A percentile compares a stretch with the other conserved stretches of the same genome.
phyloP scores from a whole-genome alignment of 2,888 invertebrate genomes.

The Phengaris alcon region DNA sequence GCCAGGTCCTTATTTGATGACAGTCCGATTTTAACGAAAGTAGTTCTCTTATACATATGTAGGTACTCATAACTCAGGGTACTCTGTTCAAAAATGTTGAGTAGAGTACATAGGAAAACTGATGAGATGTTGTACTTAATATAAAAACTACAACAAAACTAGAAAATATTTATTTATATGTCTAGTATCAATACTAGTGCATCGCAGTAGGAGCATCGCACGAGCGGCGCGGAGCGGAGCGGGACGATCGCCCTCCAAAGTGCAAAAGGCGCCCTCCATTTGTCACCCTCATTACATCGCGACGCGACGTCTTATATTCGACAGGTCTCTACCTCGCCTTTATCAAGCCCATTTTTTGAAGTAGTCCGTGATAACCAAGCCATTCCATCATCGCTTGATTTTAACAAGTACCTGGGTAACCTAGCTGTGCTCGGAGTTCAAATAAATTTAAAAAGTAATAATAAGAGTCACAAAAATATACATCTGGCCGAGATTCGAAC shows the following conservation, averaged over 20 bases:
- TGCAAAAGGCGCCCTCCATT: constrained; percentile 31
- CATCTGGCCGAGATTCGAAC: no score
- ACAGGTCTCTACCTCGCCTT: constrained; percentile 15
- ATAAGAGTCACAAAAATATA: no score
- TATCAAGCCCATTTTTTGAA: constrained; percentile 20
- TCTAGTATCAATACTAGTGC: constrained; percentile 24
- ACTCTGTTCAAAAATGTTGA: no score
- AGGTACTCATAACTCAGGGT: no score
- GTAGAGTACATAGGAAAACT: no score
- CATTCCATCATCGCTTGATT: background rate
- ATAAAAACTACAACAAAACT: background rate
- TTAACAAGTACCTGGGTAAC: no score
- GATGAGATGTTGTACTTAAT: background rate
- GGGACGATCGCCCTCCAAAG: constrained; percentile 30
- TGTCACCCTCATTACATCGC: constrained; percentile 48
- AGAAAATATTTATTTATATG: background rate
- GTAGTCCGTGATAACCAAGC: background rate
- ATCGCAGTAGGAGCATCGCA: constrained; percentile 2
- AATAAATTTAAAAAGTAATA: no score
- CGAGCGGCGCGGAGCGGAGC: background rate
- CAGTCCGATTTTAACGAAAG: no score
- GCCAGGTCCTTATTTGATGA: no score
- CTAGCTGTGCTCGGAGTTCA: no score
- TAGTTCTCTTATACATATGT: no score
- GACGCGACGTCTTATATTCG: constrained; percentile 28